Percentiles rank a stretch among this genome's conserved stretches.
Conservation (phyloP, 2,888 invertebrate genomes). For the Euzophera pinguis region DNA sequence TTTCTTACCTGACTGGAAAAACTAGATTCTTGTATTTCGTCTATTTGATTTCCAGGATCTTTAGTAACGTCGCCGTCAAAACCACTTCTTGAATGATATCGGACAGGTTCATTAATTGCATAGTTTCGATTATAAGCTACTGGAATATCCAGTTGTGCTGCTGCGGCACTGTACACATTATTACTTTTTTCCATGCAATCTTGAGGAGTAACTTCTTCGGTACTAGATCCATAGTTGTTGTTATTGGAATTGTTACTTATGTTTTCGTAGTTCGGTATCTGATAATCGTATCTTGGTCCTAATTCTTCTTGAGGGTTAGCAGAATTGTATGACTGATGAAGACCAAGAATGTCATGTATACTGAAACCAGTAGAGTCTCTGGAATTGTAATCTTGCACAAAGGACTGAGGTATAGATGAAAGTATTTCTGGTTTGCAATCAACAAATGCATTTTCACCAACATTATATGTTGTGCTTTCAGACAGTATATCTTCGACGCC, state of each 20-base stretch:
- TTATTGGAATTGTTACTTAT: slow-evolving; percentile 63
- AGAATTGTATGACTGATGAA: slow-evolving; percentile 58
- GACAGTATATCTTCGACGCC: slow-evolving; percentile 66
- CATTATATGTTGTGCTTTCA: slow-evolving; percentile 46
- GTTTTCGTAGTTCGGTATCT: slow-evolving; percentile 59
- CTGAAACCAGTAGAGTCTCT: slow-evolving; percentile 72
- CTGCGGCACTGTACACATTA: slow-evolving; percentile 34
- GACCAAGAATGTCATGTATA: slow-evolving; percentile 72
- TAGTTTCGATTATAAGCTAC: slow-evolving; percentile 51
- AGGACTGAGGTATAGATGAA: slow-evolving; percentile 50
- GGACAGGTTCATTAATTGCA: slow-evolving; percentile 49
- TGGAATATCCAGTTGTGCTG: slow-evolving; percentile 44
- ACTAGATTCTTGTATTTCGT: slow-evolving; percentile 53
- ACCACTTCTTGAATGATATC: slow-evolving; percentile 51
- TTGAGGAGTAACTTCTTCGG: slow-evolving; percentile 50
- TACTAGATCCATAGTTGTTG: slow-evolving; percentile 47
- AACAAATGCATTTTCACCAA: slow-evolving; percentile 43
- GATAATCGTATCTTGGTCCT: slow-evolving; percentile 59
- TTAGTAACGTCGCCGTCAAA: slow-evolving; percentile 45
- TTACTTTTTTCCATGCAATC: slow-evolving; percentile 44
- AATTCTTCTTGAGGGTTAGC: slow-evolving; percentile 42
- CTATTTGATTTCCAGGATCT: slow-evolving; percentile 51
- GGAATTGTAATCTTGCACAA: slow-evolving; percentile 70
- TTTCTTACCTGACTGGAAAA: slow-evolving; percentile 60
- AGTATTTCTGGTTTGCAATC: slow-evolving; percentile 55